Percentiles rank a stretch among this genome's conserved stretches.
These are phyloP conservation scores for Zele albiditarsus DNA, from an alignment of 2,888 invertebrate genomes.

Conservation along the genomic window DNA sequence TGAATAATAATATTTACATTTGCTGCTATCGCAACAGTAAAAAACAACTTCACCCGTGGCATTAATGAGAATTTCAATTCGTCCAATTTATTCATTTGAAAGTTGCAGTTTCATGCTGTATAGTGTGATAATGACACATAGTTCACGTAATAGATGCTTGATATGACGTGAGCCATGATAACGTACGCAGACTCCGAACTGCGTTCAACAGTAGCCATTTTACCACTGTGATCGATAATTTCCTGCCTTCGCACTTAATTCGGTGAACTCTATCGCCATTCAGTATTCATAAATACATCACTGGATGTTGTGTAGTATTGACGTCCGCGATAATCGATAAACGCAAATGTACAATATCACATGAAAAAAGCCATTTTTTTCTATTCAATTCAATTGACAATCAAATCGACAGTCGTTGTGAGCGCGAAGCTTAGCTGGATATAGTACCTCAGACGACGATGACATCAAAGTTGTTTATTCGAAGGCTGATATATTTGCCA, in stretches of 20 bases:
- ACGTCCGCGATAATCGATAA: too few relatives aligned
- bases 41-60: too few relatives aligned
- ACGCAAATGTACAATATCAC: background rate
- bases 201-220: background rate
- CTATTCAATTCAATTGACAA: background rate
- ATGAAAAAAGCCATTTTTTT: background rate
- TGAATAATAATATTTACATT: too few relatives aligned
- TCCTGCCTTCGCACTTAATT: conserved; percentile 7
- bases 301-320: background rate
- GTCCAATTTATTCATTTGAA: too few relatives aligned
- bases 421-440: background rate
- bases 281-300: background rate
- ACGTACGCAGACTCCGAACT: background rate
- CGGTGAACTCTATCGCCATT: background rate
- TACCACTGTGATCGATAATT: conserved; percentile 27
- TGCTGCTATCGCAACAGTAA: too few relatives aligned
- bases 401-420: background rate
- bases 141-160: too few relatives aligned
- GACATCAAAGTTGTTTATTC: conserved; percentile 25
- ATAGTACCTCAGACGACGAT: conserved; percentile 23
- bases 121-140: too few relatives aligned
- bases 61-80: too few relatives aligned
- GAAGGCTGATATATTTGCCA: conserved; percentile 21
- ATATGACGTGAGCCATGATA: background rate
- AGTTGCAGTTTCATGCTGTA: too few relatives aligned